Evolutionary conservation across 1,140 invertebrate genomes (phyloP).

Genomic region (Brachionus manjavacas): DNA sequence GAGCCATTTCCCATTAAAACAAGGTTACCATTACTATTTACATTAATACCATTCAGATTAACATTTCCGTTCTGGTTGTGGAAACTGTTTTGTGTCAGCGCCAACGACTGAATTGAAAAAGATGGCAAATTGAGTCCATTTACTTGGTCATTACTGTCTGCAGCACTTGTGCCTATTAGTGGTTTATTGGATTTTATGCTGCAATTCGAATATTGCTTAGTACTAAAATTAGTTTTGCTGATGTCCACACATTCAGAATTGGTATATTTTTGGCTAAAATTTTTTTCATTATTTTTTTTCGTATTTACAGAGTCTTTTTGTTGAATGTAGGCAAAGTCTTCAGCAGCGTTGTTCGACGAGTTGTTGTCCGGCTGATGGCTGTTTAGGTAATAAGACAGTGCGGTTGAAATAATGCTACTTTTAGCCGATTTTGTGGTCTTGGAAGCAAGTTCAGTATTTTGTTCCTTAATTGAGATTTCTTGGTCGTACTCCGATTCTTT

Average conservation of each 20-base stretch:
- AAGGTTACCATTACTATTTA: constrained; percentile 30
- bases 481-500: not conserved
- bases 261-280: constrained; percentile 19
- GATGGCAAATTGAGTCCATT: not conserved
- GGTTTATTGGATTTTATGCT: not conserved
- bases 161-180: no score
- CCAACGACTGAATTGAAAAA: constrained; percentile 10
- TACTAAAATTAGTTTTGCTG: constrained; percentile 4
- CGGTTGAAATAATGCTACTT: not conserved
- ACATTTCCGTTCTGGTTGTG: not conserved
- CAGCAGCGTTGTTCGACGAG: not conserved
- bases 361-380: not conserved
- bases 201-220: constrained; percentile 12
- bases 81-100: not conserved
- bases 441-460: not conserved
- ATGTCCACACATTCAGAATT: not conserved
- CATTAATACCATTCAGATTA: constrained; percentile 21
- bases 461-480: constrained; percentile 4
- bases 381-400: not conserved
- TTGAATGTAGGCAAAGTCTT: not conserved
- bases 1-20: not conserved
- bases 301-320: constrained; percentile 10
- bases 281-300: constrained; percentile 7
- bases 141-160: not conserved
- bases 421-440: not conserved